Conservation (phyloP, 2,113 vertebrate species). For the Rallus limicola region DNA sequence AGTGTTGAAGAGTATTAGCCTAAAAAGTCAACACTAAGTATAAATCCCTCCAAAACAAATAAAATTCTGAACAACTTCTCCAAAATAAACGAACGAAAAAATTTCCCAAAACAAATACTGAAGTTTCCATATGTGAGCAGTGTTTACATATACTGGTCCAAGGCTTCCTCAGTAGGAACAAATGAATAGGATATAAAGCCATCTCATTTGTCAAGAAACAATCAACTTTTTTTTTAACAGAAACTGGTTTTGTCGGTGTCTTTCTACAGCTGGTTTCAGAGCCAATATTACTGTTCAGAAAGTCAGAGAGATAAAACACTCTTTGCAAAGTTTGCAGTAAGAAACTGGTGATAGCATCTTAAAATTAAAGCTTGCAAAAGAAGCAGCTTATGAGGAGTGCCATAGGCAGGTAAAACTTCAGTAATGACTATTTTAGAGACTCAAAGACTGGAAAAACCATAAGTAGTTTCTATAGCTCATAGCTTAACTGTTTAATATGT, state of each 20-base stretch:
- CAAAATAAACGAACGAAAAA: background rate
- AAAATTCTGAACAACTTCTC: fast-evolving
- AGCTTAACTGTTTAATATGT: background rate
- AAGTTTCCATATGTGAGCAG: background rate
- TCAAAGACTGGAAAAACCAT: background rate
- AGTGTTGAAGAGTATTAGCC: fast-evolving
- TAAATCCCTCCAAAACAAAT: background rate
- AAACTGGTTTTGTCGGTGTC: background rate
- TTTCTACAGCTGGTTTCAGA: too few relatives aligned
- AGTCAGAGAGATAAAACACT: background rate
- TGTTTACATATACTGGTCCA: background rate
- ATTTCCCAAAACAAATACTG: background rate
- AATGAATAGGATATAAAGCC: background rate
- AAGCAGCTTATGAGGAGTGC: background rate
- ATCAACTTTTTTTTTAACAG: background rate
- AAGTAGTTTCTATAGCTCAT: background rate
- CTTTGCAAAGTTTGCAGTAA: background rate
- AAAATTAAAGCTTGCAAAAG: background rate
- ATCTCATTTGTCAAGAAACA: background rate
- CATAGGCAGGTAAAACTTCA: background rate
- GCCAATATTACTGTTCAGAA: too few relatives aligned
- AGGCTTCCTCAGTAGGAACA: background rate
- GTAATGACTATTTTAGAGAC: background rate
- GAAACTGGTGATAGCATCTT: background rate
- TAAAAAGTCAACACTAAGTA: background rate